Base-by-base conservation (phyloP, 2,113 vertebrate genomes). In the Cromileptes altivelis region DNA sequence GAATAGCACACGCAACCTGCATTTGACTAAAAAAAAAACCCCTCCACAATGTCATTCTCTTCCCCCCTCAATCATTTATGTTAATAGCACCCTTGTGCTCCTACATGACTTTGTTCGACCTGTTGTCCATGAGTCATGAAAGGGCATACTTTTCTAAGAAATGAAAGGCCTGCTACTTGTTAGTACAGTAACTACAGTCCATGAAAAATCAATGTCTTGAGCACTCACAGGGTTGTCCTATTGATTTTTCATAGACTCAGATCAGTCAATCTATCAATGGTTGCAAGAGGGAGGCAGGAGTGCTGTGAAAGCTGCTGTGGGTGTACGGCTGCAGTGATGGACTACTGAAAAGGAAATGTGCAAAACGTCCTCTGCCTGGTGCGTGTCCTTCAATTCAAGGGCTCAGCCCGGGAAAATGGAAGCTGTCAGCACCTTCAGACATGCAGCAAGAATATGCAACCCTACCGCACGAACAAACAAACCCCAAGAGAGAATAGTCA, bases 261-360 rank as follows among this genome's bases (percentile, higher is more conserved):
- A 90, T 92, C 88, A 91, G 84, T 92, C 90, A 89, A 90, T 90
- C 81, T 74, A 83, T 91, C 87, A 85, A 78, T 90, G 81, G 68
- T 63, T 81, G 70, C 56, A 53, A 61, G 55, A 69, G 6, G 42
- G 74, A 80, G 70, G 33, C 68, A 58, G 77, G 42, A 49, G 27
- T n/a, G 23, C 45, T 19, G 25, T 64, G 42, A 67, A 52, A 72
- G 33, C 45, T 21, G 2, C 61, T 9, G 60, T 80, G 85, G 67
- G 75, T 67, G 57, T 58, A 64, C 42, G 49, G 70, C 76, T 69
- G 55, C 58, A 70, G 60, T 82, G 86, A 90, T 85, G 70, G 87
- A 88, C 81, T 42, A 67, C 75, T 49, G 55, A 84, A 85, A 85
- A 81, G 84, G 73, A 80, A 88, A 82, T 60, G 82, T 80, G 80